phyloP scores from a whole-genome alignment of 2,888 invertebrate species.

The Chironomus tentans region DNA sequence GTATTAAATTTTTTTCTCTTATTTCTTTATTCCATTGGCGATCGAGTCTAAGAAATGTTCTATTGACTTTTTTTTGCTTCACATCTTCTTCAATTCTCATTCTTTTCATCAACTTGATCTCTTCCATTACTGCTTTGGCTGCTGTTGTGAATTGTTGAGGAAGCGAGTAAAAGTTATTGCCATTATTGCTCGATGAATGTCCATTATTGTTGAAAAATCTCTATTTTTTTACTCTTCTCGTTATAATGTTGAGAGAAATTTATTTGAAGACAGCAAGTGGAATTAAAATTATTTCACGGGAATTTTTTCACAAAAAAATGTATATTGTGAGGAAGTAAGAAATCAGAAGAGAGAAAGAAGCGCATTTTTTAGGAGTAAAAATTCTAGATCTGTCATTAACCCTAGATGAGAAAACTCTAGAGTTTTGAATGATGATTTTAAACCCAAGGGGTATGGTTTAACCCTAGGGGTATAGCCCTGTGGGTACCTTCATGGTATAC shows the following conservation, averaged over 20 bases:
- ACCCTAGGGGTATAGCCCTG: too few species aligned
- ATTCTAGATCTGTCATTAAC: too few species aligned
- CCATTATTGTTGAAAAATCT: slow-evolving; percentile 2
- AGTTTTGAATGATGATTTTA: too few species aligned
- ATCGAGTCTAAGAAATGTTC: neutral
- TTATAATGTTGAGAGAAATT: too few species aligned
- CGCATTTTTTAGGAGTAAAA: too few species aligned
- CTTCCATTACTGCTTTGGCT: neutral
- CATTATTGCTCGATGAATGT: neutral
- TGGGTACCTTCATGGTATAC: too few species aligned
- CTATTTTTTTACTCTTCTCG: neutral
- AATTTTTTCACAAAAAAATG: neutral
- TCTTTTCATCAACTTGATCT: neutral
- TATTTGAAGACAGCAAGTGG: slow-evolving; percentile 9
- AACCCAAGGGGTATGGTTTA: too few species aligned
- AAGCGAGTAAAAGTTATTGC: slow-evolving; percentile 14
- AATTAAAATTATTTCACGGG: neutral
- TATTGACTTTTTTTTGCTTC: neutral
- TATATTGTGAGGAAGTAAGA: neutral
- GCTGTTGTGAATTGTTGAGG: slow-evolving; percentile 19
- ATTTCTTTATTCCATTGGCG: slow-evolving; percentile 5
- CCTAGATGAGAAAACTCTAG: too few species aligned
- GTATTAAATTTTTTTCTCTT: slow-evolving; percentile 8
- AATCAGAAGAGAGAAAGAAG: too few species aligned
- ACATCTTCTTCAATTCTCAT: too few species aligned